Conservation (phyloP, 53 echinoderm and acorn worm species). For the Crossaster papposus region DNA sequence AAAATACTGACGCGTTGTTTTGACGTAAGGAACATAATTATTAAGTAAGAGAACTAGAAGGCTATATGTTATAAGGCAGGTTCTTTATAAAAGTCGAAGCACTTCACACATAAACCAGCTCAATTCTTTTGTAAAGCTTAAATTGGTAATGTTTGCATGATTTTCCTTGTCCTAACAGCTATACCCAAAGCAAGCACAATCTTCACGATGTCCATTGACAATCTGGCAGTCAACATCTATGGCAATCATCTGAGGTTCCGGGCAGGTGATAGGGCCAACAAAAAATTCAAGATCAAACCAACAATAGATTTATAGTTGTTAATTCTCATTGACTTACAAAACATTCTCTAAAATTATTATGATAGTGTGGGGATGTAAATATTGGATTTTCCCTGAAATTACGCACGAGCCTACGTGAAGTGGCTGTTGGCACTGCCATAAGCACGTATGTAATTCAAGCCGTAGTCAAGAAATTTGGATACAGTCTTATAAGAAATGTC, state of each 20-base stretch:
- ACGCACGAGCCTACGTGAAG: too few relatives aligned
- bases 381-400: too few relatives aligned
- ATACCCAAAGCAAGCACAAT: slow-evolving; percentile 86
- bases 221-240: slow-evolving; percentile 82
- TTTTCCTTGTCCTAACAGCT: slow-evolving; percentile 42
- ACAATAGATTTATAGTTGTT: slow-evolving; percentile 76
- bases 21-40: too few relatives aligned
- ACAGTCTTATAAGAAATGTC: too few relatives aligned
- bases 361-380: neutral
- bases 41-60: too few relatives aligned
- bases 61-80: too few relatives aligned
- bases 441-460: too few relatives aligned
- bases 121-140: neutral
- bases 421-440: too few relatives aligned
- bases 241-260: slow-evolving; percentile 82
- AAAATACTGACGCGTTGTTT: too few relatives aligned
- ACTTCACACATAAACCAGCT: neutral
- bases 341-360: neutral
- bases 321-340: neutral
- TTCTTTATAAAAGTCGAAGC: too few relatives aligned
- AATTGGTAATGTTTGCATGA: neutral
- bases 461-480: too few relatives aligned
- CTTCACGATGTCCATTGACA: slow-evolving; percentile 85
- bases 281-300: slow-evolving; percentile 76
- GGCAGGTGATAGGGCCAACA: slow-evolving; percentile 80